Conservation (phyloP, 1,140 invertebrate genomes). For the Sycobia sp. region DNA sequence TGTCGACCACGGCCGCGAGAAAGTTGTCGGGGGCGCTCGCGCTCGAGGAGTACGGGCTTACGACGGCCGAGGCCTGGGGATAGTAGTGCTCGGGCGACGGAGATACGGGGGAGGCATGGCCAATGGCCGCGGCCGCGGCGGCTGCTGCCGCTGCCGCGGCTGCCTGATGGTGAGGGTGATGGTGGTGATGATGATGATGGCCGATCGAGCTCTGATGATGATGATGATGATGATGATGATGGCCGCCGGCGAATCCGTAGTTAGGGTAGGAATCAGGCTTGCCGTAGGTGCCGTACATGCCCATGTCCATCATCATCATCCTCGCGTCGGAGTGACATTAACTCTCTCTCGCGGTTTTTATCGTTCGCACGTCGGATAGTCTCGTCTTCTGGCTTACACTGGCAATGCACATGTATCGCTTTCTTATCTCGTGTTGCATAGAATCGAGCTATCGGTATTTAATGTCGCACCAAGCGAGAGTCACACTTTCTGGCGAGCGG, state of each 20-base stretch:
- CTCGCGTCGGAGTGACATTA: constrained; percentile 51
- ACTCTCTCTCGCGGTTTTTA: constrained; percentile 7
- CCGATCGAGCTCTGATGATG: constrained; percentile 37
- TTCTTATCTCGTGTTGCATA: no score
- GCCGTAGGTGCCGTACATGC: constrained; percentile 71
- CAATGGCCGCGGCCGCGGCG: constrained; percentile 40
- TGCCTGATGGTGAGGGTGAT: constrained; percentile 41
- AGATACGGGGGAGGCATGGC: constrained; percentile 49
- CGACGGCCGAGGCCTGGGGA: constrained; percentile 49
- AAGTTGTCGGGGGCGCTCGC: constrained; percentile 48
- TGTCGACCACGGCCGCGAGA: constrained; percentile 43
- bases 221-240: constrained; percentile 41
- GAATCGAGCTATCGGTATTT: no score
- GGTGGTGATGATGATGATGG: constrained; percentile 42
- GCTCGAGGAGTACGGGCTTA: constrained; percentile 46
- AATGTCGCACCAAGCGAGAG: no score
- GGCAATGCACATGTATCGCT: no score
- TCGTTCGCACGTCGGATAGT: background rate
- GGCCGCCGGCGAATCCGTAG: constrained; percentile 54
- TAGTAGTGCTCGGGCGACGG: constrained; percentile 57
- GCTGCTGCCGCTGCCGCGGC: no score
- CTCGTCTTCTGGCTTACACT: no score
- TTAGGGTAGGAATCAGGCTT: constrained; percentile 62
- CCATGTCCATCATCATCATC: constrained; percentile 75
- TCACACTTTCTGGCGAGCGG: no score